Conservation (phyloP, 2,797 vertebrate species). For the Anomalospiza imberbis region DNA sequence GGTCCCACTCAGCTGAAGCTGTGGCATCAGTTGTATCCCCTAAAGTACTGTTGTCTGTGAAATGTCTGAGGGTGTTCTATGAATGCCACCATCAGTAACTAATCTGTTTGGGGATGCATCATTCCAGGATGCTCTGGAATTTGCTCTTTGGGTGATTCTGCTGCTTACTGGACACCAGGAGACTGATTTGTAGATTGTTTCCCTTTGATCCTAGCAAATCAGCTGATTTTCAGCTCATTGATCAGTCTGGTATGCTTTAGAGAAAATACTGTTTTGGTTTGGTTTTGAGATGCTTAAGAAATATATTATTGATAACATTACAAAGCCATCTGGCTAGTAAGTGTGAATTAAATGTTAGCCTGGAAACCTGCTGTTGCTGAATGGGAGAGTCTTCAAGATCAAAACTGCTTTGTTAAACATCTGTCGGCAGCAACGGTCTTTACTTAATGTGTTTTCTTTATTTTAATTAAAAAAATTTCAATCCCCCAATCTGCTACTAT, state of each 20-base stretch:
- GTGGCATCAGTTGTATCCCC: neutral
- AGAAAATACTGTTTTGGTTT: neutral
- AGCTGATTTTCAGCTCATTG: neutral
- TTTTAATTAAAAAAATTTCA: neutral
- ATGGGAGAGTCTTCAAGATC: neutral
- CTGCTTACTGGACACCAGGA: neutral
- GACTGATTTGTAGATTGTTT: neutral
- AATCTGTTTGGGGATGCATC: neutral
- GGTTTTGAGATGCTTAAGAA: neutral
- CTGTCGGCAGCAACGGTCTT: neutral
- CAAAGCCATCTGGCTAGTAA: neutral
- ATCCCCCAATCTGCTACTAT: accelerated
- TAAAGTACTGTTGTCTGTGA: neutral
- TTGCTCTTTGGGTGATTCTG: neutral
- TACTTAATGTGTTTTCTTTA: neutral
- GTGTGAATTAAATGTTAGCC: neutral
- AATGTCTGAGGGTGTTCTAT: neutral
- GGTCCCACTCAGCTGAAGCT: neutral
- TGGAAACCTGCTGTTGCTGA: neutral
- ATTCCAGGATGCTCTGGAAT: accelerated
- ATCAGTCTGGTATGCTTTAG: neutral
- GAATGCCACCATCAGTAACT: neutral
- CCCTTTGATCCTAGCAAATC: neutral
- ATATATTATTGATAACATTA: neutral
- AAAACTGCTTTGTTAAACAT: neutral